phyloP scores from a whole-genome alignment of 1,140 invertebrate genomes.

The Pantala flavescens region DNA sequence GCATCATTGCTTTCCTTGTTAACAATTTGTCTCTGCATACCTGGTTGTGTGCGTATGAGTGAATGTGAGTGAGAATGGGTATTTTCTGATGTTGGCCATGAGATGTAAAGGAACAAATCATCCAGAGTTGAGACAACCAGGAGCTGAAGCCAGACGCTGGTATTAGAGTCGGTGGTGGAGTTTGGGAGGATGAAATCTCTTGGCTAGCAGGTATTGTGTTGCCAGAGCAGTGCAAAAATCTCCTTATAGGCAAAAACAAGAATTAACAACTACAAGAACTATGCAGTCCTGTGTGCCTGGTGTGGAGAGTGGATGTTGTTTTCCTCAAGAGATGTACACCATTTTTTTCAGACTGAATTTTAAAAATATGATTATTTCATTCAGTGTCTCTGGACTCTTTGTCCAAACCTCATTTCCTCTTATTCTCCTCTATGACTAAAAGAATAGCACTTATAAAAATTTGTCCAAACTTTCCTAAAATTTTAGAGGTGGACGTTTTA shows the following conservation, averaged over 20 bases:
- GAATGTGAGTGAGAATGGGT: neutral
- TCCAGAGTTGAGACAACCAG: neutral
- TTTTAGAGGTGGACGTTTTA: neutral
- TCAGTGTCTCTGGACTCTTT: neutral
- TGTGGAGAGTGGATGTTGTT: neutral
- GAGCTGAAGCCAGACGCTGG: neutral
- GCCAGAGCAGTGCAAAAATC: neutral
- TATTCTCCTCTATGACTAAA: neutral
- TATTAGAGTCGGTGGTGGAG: neutral
- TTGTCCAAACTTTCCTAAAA: neutral
- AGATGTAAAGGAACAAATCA: neutral
- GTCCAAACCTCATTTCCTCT: neutral
- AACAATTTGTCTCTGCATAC: neutral
- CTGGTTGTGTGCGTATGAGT: neutral
- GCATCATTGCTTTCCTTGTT: constrained; percentile 1
- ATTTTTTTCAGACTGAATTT: neutral
- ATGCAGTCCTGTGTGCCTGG: neutral
- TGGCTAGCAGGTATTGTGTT: constrained; percentile 1
- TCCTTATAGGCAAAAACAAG: neutral
- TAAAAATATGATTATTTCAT: neutral
- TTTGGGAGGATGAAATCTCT: neutral
- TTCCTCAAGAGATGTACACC: neutral
- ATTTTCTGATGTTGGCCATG: neutral
- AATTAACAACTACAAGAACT: neutral
- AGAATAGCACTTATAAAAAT: constrained; percentile 1